Evolutionary conservation across 2,113 vertebrate genomes (phyloP), one percentile per base, ranked within the genome.

Genomic region (Stegastes partitus): DNA sequence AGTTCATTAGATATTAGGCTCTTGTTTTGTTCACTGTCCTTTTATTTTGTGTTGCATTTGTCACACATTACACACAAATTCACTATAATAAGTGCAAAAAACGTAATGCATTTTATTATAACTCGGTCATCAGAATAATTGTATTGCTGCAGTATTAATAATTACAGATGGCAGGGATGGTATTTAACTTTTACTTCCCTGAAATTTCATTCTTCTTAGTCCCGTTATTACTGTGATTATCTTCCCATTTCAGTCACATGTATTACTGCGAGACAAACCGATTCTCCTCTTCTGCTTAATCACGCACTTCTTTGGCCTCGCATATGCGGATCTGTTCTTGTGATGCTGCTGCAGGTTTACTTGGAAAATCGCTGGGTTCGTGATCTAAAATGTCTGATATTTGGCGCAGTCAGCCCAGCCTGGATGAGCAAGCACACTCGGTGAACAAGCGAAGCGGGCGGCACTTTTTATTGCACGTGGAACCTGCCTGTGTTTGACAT

Each of bases 401-500:
- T 47, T 45, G 11, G 18, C 26, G n/a, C 2, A 8, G 7, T 11
- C 18, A 5, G 1, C 0, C 22, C 21, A 49, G 55, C 23, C 34
- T 74, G 47, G 37, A 34, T 16, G 39, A 25, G 19, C 61, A 49
- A 22, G 9, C 18, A n/a, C 26, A 18, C 59, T 18, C 58, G 44
- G 49, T n/a, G 31, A 75, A 56, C 58, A 22, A 21, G 53, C 10
- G 11, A 65, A 1, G 11, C 49, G 21, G 50, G 22, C 4, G 53
- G 51, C 66, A 19, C 37, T 68, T 74, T n/a, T 65, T 61, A 58
- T 74, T 75, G 47, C 31, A 67, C 68, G 75, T 49, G 61, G 49
- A 34, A 72, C 68, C 74, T 65, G 82, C 68, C 58, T 77, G 54
- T 93, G 19, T 93, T 92, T 93, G 89, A 84, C 87, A 90, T 90